Base-by-base conservation (phyloP, 2,797 vertebrate genomes). In the Melanotaenia trifasciata region DNA sequence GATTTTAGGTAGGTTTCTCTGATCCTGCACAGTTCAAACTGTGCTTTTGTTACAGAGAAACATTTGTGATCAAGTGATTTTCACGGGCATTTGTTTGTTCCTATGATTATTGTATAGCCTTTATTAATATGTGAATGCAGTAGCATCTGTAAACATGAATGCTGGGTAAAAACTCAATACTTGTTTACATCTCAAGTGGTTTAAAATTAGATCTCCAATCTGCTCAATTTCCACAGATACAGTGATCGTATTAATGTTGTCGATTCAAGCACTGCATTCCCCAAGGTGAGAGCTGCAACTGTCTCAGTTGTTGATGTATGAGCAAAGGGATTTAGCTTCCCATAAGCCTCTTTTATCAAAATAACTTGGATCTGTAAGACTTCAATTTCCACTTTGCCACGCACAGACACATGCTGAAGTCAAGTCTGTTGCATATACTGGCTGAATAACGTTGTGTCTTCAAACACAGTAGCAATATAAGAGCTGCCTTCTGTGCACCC, bases 281-380 rank as follows among this genome's bases (percentile, higher is more conserved):
- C 58, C 28, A 76, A 74, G 65, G 72, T 76, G 57, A 78, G 54
- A 67, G 56, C 51, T 72, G 38, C 53, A 33, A 72, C 67, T 72
- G 78, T 64, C 50, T 67, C 61, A 35, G 67, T 65, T 33, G 59
- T 64, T 83, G 71, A 86, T 72, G 70, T 58, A 80, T 72, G 45
- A 77, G 64, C 58, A 58, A 58, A 50, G 60, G 72, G 72, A 77
- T 82, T 81, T 76, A 65, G 28, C 53, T 73, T 74, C 43, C 57
- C 57, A 60, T 71, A 72, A 86, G 77, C 71, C 64, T 76, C 45
- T 83, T 77, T 69, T 70, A 71, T 81, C 70, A 74, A 73, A 79
- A 78, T 65, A 67, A 66, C 35, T 26, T 68, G 16, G 60, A 67
- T 71, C 43, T 56, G 51, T 72, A 56, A 61, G 72, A 75, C 38